Evolutionary conservation across 2,113 vertebrate species (phyloP).

Genomic region (Megalops atlanticus): DNA sequence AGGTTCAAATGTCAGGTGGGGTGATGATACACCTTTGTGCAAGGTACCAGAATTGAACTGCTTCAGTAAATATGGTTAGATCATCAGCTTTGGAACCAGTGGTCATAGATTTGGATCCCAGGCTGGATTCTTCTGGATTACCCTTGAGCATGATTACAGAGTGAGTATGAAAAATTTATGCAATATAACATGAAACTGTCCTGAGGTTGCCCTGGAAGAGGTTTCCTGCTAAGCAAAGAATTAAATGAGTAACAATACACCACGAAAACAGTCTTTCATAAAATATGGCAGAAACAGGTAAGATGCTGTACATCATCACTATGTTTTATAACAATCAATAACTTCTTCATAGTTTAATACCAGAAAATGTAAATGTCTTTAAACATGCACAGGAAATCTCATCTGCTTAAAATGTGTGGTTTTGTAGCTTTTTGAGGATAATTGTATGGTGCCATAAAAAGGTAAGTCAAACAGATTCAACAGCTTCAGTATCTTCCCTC

Average conservation of each 20-base stretch:
- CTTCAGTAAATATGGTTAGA: too few species aligned
- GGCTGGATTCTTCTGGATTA: not conserved
- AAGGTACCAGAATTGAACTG: too few species aligned
- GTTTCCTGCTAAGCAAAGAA: not conserved
- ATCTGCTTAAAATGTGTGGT: not conserved
- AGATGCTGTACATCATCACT: not conserved
- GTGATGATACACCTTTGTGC: too few species aligned
- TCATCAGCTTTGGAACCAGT: not conserved
- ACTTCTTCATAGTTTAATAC: too few species aligned
- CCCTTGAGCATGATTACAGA: not conserved
- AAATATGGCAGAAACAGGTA: not conserved
- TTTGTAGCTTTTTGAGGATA: not conserved
- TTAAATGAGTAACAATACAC: not conserved
- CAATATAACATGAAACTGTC: too few species aligned
- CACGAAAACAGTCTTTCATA: not conserved
- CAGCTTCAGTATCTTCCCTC: not conserved
- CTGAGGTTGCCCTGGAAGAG: not conserved
- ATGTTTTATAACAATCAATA: not conserved
- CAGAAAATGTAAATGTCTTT: too few species aligned
- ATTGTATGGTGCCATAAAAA: not conserved
- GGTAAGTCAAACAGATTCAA: not conserved
- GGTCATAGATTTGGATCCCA: not conserved
- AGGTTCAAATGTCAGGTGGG: too few species aligned
- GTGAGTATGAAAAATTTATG: not conserved
- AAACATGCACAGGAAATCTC: not conserved